Evolutionary conservation across 1,140 invertebrate species (phyloP).

Genomic region (Hyles euphorbiae): DNA sequence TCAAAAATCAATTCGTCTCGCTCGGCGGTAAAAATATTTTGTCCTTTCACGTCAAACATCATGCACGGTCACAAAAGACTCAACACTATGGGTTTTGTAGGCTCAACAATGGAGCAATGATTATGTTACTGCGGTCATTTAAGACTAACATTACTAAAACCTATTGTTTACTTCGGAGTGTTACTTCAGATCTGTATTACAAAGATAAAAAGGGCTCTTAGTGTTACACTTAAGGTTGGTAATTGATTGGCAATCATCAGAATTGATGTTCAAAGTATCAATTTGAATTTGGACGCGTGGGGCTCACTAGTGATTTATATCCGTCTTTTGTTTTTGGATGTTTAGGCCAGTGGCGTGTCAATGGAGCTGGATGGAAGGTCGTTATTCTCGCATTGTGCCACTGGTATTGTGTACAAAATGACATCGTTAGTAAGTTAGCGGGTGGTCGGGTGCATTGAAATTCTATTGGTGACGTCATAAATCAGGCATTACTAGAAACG

Average conservation of each 20-base stretch:
- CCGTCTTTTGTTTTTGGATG: slow-evolving; percentile 69
- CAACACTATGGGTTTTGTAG: slow-evolving; percentile 49
- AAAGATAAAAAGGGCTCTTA: no score
- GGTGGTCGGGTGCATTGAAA: slow-evolving; percentile 67
- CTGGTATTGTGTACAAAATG: slow-evolving; percentile 62
- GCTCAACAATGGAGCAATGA: slow-evolving; percentile 63
- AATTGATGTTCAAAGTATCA: slow-evolving; percentile 1
- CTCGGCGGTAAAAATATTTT: slow-evolving; percentile 67
- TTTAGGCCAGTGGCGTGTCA: slow-evolving; percentile 63
- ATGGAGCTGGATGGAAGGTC: slow-evolving; percentile 59
- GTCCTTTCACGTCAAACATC: slow-evolving; percentile 40
- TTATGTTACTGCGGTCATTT: slow-evolving; percentile 63
- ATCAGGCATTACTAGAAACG: slow-evolving; percentile 49
- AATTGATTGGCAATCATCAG: no score
- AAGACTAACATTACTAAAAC: slow-evolving; percentile 54
- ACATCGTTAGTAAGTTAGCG: slow-evolving; percentile 69
- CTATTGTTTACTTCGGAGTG: slow-evolving; percentile 63
- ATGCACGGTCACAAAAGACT: slow-evolving; percentile 28
- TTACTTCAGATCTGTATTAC: slow-evolving; percentile 17
- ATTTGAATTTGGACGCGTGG: slow-evolving; percentile 48
- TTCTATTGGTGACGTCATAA: slow-evolving; percentile 65
- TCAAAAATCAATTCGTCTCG: slow-evolving; percentile 54
- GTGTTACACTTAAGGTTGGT: not conserved
- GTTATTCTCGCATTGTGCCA: slow-evolving; percentile 68
- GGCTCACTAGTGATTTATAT: slow-evolving; percentile 65